Conservation (phyloP, 2,797 vertebrate species). For the Harpagifer antarcticus region DNA sequence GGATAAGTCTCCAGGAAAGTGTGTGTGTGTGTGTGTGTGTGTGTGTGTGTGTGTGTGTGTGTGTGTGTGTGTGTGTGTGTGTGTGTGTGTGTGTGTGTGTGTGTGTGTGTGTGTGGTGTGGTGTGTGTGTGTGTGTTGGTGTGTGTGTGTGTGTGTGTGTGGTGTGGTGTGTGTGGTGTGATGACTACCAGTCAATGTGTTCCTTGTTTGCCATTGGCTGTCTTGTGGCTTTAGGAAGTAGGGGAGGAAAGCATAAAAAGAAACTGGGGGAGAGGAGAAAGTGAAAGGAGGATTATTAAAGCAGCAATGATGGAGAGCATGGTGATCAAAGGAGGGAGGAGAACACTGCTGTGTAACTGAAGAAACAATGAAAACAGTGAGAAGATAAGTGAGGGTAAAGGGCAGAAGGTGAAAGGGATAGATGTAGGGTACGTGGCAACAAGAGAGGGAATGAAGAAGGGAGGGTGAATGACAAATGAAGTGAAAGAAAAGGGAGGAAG, state of each 20-base stretch:
- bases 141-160: slow-evolving; percentile 23
- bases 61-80: slow-evolving; percentile 27
- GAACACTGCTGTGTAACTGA: slow-evolving; percentile 29
- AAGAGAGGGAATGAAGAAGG: slow-evolving; percentile 32
- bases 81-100: slow-evolving; percentile 26
- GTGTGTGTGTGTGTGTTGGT: slow-evolving; percentile 35
- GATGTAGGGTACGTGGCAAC: slow-evolving; percentile 5
- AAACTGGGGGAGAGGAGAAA: slow-evolving; percentile 33
- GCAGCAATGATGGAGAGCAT: slow-evolving; percentile 28
- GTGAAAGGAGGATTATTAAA: slow-evolving; percentile 40
- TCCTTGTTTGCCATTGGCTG: slow-evolving; percentile 38
- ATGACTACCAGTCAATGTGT: slow-evolving; percentile 49
- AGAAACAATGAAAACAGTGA: slow-evolving; percentile 48
- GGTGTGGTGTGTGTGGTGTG: slow-evolving; percentile 25
- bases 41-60: slow-evolving; percentile 32
- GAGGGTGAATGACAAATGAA: slow-evolving; percentile 61
- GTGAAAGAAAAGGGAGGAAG: slow-evolving; percentile 51
- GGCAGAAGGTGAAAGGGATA: slow-evolving; percentile 51
- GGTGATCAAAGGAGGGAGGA: slow-evolving; percentile 53
- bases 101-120: slow-evolving; percentile 26
- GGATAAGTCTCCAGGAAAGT: no score
- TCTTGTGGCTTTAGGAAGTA: slow-evolving; percentile 47
- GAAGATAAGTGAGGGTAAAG: slow-evolving; percentile 42
- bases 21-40: no score
- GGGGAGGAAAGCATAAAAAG: slow-evolving; percentile 42